A percentile compares a stretch with the other conserved stretches of the same genome.
phyloP scores from a whole-genome alignment of 2,888 invertebrate genomes.

The Choreutis nemorana region DNA sequence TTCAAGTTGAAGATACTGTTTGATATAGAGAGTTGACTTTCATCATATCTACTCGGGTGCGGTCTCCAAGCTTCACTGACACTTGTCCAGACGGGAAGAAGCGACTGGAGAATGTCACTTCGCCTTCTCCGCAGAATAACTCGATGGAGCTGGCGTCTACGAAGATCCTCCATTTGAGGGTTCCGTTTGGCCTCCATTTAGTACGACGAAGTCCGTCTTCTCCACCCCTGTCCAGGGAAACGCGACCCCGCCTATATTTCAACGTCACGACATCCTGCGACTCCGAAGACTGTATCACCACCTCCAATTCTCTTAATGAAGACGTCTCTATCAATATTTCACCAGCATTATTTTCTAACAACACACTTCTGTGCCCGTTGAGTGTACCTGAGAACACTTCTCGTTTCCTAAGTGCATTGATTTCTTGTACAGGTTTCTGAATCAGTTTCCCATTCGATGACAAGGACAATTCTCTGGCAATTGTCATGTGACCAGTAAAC shows the following conservation, averaged over 20 bases:
- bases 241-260: slow-evolving; percentile 19
- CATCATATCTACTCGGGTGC: slow-evolving; percentile 13
- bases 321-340: slow-evolving; percentile 25
- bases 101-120: slow-evolving; percentile 36
- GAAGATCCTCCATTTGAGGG: slow-evolving; percentile 22
- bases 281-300: slow-evolving; percentile 24
- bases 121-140: slow-evolving; percentile 33
- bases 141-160: slow-evolving; percentile 43
- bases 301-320: slow-evolving; percentile 16
- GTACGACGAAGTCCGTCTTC: slow-evolving; percentile 33
- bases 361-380: slow-evolving; percentile 12
- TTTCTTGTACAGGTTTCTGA: slow-evolving; percentile 31
- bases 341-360: slow-evolving; percentile 26
- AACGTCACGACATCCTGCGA: slow-evolving; percentile 20
- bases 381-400: slow-evolving; percentile 19
- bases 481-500: slow-evolving; percentile 45
- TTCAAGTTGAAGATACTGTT: slow-evolving; percentile 17
- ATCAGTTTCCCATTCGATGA: slow-evolving; percentile 20
- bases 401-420: slow-evolving; percentile 15
- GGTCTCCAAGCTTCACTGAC: slow-evolving; percentile 16
- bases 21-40: slow-evolving; percentile 19
- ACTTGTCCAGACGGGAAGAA: slow-evolving; percentile 26
- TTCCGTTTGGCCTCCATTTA: slow-evolving; percentile 24
- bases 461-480: slow-evolving; percentile 34
- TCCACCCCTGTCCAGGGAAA: slow-evolving; percentile 39